Conservation (phyloP, 2,113 vertebrate genomes). For the Triplophysa rosa region DNA sequence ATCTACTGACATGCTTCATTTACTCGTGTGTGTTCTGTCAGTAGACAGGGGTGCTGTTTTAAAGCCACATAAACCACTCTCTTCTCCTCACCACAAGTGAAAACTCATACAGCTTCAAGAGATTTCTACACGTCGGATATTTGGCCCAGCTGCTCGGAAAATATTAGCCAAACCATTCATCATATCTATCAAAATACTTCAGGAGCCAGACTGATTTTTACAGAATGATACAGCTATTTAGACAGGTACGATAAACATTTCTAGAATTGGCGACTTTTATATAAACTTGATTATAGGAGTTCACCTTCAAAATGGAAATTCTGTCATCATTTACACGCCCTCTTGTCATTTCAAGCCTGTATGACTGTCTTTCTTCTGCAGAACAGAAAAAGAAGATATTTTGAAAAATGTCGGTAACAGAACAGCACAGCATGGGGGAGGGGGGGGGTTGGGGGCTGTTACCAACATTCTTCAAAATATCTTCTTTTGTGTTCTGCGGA, state of each 20-base stretch:
- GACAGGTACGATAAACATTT: neutral
- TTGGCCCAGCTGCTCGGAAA: slow-evolving; percentile 71
- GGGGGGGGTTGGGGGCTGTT: no score
- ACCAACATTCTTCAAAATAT: no score
- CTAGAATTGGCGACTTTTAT: neutral
- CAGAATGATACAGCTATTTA: neutral
- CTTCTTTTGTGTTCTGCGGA: no score
- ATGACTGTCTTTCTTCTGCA: no score
- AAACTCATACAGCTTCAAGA: slow-evolving; percentile 35
- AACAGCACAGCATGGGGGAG: no score
- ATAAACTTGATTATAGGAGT: no score
- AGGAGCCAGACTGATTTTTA: slow-evolving; percentile 55
- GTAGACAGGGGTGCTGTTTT: slow-evolving; percentile 56
- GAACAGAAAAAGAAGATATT: no score
- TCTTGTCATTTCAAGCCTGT: no score
- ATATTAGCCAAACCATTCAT: slow-evolving; percentile 72
- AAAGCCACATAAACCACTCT: slow-evolving; percentile 58
- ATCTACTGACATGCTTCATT: slow-evolving; percentile 33
- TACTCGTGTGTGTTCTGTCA: slow-evolving; percentile 46
- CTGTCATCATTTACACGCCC: no score
- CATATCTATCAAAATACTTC: slow-evolving; percentile 70
- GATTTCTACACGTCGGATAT: slow-evolving; percentile 46
- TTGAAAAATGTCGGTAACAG: no score
- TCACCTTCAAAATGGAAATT: no score
- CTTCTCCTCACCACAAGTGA: slow-evolving; percentile 64